phyloP scores from a whole-genome alignment of 2,113 vertebrate species.

The Scopus umbretta region DNA sequence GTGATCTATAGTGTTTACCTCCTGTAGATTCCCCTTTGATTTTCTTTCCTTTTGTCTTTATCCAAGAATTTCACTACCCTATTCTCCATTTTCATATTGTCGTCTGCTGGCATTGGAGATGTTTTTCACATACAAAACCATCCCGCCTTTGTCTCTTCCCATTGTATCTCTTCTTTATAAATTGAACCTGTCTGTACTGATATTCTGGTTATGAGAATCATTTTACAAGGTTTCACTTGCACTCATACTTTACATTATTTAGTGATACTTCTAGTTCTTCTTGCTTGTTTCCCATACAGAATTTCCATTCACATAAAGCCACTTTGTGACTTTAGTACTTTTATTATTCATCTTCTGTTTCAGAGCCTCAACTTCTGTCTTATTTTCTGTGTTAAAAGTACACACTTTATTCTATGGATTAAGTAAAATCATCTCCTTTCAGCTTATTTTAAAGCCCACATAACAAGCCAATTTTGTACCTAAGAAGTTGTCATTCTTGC shows the following conservation, averaged over 20 bases:
- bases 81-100: constrained; percentile 63
- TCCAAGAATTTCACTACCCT: constrained; percentile 58
- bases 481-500: not conserved
- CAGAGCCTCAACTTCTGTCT: constrained; percentile 13
- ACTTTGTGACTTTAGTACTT: constrained; percentile 24
- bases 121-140: constrained; percentile 52
- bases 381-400: constrained; percentile 24
- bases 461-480: constrained; percentile 26
- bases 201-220: constrained; percentile 61
- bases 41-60: constrained; percentile 63
- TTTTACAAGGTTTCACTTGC: constrained; percentile 53
- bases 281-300: constrained; percentile 45
- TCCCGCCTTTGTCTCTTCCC: constrained; percentile 20
- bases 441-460: constrained; percentile 25
- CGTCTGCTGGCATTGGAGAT: constrained; percentile 44
- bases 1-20: constrained; percentile 56
- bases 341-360: constrained; percentile 40
- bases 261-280: constrained; percentile 61
- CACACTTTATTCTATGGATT: constrained; percentile 5
- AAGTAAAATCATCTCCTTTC: constrained; percentile 9
- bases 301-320: constrained; percentile 43
- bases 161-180: constrained; percentile 23
- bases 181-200: constrained; percentile 61
- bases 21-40: constrained; percentile 63
- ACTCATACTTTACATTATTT: constrained; percentile 47